Conservation (phyloP, 2,888 invertebrate species). For the Polymixis lichenea region DNA sequence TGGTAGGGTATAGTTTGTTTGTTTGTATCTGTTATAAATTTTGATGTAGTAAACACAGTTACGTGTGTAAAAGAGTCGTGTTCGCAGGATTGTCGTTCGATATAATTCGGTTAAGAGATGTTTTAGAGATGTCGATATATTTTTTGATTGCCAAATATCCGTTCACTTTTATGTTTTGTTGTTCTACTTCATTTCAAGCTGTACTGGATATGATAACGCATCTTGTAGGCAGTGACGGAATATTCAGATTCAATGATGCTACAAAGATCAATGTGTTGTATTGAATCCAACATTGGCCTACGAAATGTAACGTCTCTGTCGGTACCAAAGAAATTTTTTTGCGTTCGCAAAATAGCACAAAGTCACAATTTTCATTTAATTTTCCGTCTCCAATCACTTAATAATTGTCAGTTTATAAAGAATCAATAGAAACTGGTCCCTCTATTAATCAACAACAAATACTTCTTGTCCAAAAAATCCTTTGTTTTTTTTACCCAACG, state of each 20-base stretch:
- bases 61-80: conserved; percentile 65
- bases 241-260: not conserved
- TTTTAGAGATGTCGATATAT: conserved; percentile 48
- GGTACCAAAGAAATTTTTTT: not conserved
- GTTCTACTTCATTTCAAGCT: not conserved
- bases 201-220: not conserved
- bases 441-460: conserved; percentile 29
- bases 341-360: not conserved
- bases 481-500: conserved; percentile 40
- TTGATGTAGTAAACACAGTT: conserved; percentile 61
- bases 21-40: conserved; percentile 29
- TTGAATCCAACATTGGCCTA: not conserved
- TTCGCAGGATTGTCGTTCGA: conserved; percentile 64
- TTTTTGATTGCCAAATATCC: conserved; percentile 47
- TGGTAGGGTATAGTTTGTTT: conserved; percentile 37
- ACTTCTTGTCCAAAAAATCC: conserved; percentile 21
- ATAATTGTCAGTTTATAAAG: not conserved
- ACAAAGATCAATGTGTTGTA: not conserved
- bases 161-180: conserved; percentile 34
- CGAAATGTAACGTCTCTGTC: not conserved
- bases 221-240: not conserved
- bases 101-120: conserved; percentile 65
- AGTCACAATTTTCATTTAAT: not conserved
- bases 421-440: not conserved
- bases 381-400: not conserved